phyloP scores from a whole-genome alignment of 2,113 vertebrate species.

The Epinephelus moara region DNA sequence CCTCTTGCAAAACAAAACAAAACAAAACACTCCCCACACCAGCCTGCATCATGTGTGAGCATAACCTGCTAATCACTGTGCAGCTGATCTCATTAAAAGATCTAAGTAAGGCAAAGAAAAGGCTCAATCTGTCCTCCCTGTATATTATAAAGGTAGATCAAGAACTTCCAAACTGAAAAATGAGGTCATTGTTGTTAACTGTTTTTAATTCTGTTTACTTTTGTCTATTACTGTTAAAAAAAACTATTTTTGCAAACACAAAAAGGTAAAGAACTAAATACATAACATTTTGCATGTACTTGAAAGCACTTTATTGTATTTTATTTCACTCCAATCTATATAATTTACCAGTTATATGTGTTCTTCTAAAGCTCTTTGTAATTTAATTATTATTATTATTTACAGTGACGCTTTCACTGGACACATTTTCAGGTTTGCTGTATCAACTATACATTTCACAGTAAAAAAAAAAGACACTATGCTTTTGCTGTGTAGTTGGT shows the following conservation, averaged over 20 bases:
- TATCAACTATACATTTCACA: neutral
- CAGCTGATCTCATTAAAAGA: constrained; percentile 42
- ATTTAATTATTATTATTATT: neutral
- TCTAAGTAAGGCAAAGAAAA: constrained; percentile 4
- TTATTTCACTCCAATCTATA: neutral
- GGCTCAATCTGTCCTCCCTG: constrained; percentile 7
- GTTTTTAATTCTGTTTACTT: neutral
- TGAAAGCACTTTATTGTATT: neutral
- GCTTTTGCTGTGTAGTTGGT: neutral
- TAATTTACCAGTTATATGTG: neutral
- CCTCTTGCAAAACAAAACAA: neutral
- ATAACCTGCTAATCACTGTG: constrained; percentile 23
- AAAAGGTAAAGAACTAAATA: too few relatives aligned
- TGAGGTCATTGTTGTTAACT: neutral
- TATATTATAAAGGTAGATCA: neutral
- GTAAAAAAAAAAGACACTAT: neutral
- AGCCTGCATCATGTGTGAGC: constrained; percentile 2
- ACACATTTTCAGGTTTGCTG: neutral
- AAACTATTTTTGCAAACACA: neutral
- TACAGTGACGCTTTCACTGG: neutral
- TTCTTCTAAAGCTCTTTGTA: neutral
- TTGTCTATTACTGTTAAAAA: neutral
- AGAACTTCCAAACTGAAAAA: neutral
- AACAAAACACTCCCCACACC: neutral
- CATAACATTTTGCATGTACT: neutral